A percentile compares a stretch with the other conserved stretches of the same genome.
phyloP scores from a whole-genome alignment of 37 sponge, comb jelly and placozoan species.

The Amphimedon queenslandica region DNA sequence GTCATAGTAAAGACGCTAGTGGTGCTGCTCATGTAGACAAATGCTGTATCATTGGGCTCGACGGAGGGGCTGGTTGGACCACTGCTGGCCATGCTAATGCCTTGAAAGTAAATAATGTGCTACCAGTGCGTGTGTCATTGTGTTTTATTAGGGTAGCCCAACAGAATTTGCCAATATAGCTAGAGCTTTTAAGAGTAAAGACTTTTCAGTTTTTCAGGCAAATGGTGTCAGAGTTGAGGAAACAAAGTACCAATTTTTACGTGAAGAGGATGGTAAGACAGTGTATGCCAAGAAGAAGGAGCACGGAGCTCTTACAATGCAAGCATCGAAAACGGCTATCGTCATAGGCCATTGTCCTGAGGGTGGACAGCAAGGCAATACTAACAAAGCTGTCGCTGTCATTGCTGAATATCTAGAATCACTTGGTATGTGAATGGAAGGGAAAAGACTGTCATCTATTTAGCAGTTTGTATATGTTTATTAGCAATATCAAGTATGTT shows the following conservation, averaged over 20 bases:
- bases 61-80: constrained; percentile 67
- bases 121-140: too few relatives aligned
- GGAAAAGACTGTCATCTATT: too few relatives aligned
- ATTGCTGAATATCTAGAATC: constrained; percentile 87
- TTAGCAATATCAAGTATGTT: too few relatives aligned
- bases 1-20: constrained; percentile 17
- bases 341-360: constrained; percentile 85
- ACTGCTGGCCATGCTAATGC: constrained; percentile 53
- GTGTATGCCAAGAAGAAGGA: constrained; percentile 74
- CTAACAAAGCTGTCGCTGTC: constrained; percentile 72
- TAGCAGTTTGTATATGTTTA: too few relatives aligned
- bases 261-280: constrained; percentile 71
- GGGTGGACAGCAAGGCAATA: constrained; percentile 79
- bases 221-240: constrained; percentile 39
- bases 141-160: constrained; percentile 18
- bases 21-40: constrained; percentile 15
- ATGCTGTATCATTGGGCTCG: constrained; percentile 44
- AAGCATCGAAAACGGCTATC: constrained; percentile 79
- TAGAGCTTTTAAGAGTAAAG: constrained; percentile 64
- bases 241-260: constrained; percentile 73
- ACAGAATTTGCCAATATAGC: constrained; percentile 61
- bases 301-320: constrained; percentile 62
- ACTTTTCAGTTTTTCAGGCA: constrained; percentile 74
- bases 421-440: too few relatives aligned
- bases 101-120: constrained; percentile 54